These are phyloP conservation scores for Saccopteryx leptura DNA, from an alignment of 2,113 vertebrate genomes.

Conservation along the genomic window DNA sequence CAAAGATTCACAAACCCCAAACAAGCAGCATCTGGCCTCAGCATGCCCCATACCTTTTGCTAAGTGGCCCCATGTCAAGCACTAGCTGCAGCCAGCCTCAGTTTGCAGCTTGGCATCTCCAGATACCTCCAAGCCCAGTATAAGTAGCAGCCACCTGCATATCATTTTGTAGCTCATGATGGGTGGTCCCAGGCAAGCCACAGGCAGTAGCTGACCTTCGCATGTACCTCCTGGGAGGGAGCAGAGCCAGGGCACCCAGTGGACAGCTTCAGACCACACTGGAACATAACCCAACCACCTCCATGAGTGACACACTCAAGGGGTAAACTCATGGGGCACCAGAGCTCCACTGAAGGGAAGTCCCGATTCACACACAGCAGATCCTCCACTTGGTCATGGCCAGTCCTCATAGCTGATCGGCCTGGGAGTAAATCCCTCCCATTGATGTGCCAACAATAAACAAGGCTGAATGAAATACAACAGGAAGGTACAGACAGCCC, in stretches of 20 bases:
- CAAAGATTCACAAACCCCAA: not conserved
- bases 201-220: not conserved
- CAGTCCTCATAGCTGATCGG: not conserved
- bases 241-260: not conserved
- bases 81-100: not conserved
- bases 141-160: not conserved
- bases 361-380: too few relatives aligned
- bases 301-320: not conserved
- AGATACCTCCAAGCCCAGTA: not conserved
- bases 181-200: not conserved
- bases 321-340: too few relatives aligned
- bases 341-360: too few relatives aligned
- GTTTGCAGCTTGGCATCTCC: not conserved
- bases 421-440: not conserved
- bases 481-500: not conserved
- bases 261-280: not conserved
- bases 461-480: not conserved
- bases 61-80: not conserved
- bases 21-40: not conserved
- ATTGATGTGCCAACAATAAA: not conserved
- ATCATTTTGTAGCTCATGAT: not conserved
- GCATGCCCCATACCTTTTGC: too few relatives aligned
- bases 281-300: not conserved
- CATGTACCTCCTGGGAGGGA: not conserved
- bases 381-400: too few relatives aligned